A percentile compares a stretch with the other conserved stretches of the same genome.
phyloP scores from a whole-genome alignment of 92 coral and sea anemone species.

The Siderastrea siderea region DNA sequence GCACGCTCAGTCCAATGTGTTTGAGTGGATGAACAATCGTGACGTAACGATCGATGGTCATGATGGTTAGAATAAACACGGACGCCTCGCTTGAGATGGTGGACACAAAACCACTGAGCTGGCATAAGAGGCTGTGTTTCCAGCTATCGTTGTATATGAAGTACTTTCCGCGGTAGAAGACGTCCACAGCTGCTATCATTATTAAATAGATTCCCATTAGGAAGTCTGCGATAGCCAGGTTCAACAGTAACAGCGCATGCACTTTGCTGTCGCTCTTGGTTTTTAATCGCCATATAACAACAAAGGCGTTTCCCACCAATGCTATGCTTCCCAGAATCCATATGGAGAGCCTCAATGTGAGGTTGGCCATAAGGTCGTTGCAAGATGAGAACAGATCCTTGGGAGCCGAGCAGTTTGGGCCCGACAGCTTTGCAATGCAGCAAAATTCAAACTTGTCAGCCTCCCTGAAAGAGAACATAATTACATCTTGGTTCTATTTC shows the following conservation, averaged over 20 bases:
- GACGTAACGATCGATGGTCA: conserved; percentile 92
- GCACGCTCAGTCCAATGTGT: conserved; percentile 71
- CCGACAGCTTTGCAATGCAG: conserved; percentile 87
- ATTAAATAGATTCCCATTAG: conserved; percentile 90
- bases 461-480: conserved; percentile 55
- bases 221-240: conserved; percentile 93
- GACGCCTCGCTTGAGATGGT: conserved; percentile 95
- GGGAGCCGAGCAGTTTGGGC: conserved; percentile 87
- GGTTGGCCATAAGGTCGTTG: conserved; percentile 91
- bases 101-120: conserved; percentile 89
- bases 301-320: conserved; percentile 87
- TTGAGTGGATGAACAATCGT: conserved; percentile 85
- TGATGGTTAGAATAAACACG: conserved; percentile 87
- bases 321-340: conserved; percentile 99
- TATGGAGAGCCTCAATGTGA: conserved; percentile 81
- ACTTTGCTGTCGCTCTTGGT: conserved; percentile 89
- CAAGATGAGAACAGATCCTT: conserved; percentile 93
- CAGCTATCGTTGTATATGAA: conserved; percentile 84
- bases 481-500: too few species aligned
- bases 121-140: conserved; percentile 89
- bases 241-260: conserved; percentile 84
- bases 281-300: conserved; percentile 89
- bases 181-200: conserved; percentile 89
- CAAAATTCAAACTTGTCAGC: conserved; percentile 92
- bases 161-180: conserved; percentile 86